These are phyloP conservation scores for Drosophila rhopaloa DNA, from an alignment of 1,140 invertebrate species.

Conservation along the genomic window DNA sequence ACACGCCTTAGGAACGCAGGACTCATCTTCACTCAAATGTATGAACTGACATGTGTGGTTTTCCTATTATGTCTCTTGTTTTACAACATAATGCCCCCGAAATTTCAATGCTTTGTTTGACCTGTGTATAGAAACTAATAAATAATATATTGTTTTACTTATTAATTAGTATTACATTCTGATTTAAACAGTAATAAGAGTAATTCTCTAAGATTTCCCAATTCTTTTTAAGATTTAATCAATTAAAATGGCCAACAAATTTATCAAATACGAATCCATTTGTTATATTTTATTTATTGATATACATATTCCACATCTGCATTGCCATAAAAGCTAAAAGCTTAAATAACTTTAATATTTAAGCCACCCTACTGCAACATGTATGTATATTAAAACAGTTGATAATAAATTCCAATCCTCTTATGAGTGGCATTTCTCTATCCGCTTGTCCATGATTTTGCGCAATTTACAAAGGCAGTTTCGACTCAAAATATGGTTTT, in stretches of 20 bases:
- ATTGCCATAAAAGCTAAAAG: background rate
- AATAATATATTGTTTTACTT: too few relatives aligned
- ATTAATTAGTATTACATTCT: too few relatives aligned
- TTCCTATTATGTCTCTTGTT: background rate
- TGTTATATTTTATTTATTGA: too few relatives aligned
- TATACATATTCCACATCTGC: background rate
- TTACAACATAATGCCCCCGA: background rate
- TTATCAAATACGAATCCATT: too few relatives aligned
- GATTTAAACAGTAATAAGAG: too few relatives aligned
- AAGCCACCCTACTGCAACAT: background rate
- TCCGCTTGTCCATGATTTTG: background rate
- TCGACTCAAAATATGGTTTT: conserved; percentile 10
- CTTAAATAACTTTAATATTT: conserved; percentile 16
- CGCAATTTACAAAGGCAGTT: conserved; percentile 8
- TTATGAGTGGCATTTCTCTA: background rate
- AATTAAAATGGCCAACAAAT: too few relatives aligned
- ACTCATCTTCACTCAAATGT: conserved; percentile 30
- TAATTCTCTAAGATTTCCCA: too few relatives aligned
- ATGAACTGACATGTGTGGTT: conserved; percentile 23
- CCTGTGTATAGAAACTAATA: too few relatives aligned
- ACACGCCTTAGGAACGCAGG: conserved; percentile 29
- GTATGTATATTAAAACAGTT: conserved; percentile 7
- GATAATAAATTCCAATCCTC: conserved; percentile 23
- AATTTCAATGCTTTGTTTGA: background rate
- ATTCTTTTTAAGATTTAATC: too few relatives aligned